A percentile compares a stretch with the other conserved stretches of the same genome.
Conservation (phyloP, 2,888 invertebrate species). For the Camptogramma bilineatum region DNA sequence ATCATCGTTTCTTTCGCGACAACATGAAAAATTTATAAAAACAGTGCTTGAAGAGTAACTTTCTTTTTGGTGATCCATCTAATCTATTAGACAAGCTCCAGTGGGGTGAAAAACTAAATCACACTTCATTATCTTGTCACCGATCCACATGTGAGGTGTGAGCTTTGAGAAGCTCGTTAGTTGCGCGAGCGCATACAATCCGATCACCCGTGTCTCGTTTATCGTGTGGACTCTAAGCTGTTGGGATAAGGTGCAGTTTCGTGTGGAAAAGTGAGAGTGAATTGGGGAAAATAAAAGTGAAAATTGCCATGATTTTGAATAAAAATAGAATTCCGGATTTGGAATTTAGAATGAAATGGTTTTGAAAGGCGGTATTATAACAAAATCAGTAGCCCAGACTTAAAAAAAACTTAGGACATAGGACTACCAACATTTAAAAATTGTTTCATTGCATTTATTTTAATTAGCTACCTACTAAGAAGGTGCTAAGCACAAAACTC, state of each 20-base stretch:
- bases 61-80: neutral
- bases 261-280: slow-evolving; percentile 27
- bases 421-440: neutral
- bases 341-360: neutral
- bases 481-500: no score
- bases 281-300: slow-evolving; percentile 21
- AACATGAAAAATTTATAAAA: no score
- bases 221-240: slow-evolving; percentile 14
- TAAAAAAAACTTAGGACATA: neutral
- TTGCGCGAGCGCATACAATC: slow-evolving; percentile 24
- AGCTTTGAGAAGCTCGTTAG: slow-evolving; percentile 22
- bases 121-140: slow-evolving; percentile 4
- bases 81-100: neutral
- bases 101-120: neutral
- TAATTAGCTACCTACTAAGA: no score
- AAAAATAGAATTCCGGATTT: neutral
- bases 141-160: slow-evolving; percentile 14
- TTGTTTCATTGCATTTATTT: no score
- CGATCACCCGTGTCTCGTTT: slow-evolving; percentile 23
- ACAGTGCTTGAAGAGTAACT: no score
- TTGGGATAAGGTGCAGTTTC: slow-evolving; percentile 25
- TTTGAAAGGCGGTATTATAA: no score
- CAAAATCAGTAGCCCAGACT: no score
- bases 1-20: no score
- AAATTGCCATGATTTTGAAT: slow-evolving; percentile 2